Conservation (phyloP, 2,113 vertebrate species). For the Chaenogobius annularis region DNA sequence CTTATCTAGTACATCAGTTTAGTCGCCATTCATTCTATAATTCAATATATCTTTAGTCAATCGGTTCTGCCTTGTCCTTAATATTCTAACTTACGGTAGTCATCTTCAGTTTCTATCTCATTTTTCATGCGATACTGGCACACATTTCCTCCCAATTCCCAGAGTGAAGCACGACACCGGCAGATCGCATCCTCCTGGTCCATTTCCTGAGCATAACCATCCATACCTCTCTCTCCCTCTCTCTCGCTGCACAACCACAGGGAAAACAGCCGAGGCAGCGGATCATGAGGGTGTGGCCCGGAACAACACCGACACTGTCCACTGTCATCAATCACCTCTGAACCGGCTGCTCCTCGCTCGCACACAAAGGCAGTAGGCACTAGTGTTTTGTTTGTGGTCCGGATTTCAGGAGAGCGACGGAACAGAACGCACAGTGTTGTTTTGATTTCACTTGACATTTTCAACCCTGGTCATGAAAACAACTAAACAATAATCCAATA, state of each 20-base stretch:
- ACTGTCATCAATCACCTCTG: conserved; percentile 32
- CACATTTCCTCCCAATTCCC: conserved; percentile 19
- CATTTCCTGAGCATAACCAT: conserved; percentile 30
- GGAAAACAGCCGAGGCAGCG: conserved; percentile 31
- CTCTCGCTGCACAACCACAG: conserved; percentile 45
- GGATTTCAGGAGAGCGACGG: not conserved
- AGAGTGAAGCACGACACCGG: conserved; percentile 22
- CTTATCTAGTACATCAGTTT: too few species aligned
- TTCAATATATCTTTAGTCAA: too few species aligned
- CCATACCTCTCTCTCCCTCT: conserved; percentile 1
- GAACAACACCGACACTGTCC: conserved; percentile 38
- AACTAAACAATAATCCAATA: not conserved
- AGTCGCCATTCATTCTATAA: too few species aligned
- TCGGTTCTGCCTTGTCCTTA: not conserved
- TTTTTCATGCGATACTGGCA: conserved; percentile 7
- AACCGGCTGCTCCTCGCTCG: conserved; percentile 24
- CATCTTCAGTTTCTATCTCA: not conserved
- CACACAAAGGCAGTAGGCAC: not conserved
- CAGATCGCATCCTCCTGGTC: conserved; percentile 21
- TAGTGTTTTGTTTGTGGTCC: not conserved
- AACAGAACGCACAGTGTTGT: not conserved
- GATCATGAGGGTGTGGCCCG: conserved; percentile 66
- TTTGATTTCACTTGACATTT: too few species aligned
- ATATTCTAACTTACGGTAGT: not conserved
- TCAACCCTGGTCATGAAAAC: too few species aligned